Evolutionary conservation across 2,797 vertebrate species (phyloP).

Genomic region (Manis crassicaudata): DNA sequence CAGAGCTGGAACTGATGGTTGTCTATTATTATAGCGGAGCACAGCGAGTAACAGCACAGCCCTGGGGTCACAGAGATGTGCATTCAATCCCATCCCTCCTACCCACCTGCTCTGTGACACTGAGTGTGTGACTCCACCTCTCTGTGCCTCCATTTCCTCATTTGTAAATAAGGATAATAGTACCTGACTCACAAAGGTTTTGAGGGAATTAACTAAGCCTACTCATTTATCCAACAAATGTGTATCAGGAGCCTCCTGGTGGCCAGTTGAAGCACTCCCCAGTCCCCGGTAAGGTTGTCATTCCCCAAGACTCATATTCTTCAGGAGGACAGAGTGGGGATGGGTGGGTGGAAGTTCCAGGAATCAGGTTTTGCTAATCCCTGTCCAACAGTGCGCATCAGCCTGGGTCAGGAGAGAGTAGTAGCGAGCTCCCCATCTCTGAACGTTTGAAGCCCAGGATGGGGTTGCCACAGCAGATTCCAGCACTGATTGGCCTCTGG

Average conservation of each 20-base stretch:
- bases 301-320: neutral
- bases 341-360: neutral
- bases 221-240: neutral
- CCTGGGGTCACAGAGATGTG: neutral
- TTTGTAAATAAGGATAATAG: neutral
- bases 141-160: neutral
- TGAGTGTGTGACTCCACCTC: neutral
- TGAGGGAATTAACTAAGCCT: neutral
- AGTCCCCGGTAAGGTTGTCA: neutral
- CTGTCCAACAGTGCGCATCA: neutral
- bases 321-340: neutral
- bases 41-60: neutral
- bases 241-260: neutral
- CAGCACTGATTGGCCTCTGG: neutral
- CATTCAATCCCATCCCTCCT: neutral
- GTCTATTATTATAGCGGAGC: neutral
- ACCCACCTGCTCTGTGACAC: neutral
- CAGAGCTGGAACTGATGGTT: rapidly evolving
- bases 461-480: neutral
- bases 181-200: neutral
- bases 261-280: neutral
- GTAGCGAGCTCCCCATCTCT: neutral
- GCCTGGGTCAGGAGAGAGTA: neutral
- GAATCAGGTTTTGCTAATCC: neutral
- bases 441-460: neutral